phyloP scores from a whole-genome alignment of 2,113 vertebrate genomes.

The Amazona vittata region DNA sequence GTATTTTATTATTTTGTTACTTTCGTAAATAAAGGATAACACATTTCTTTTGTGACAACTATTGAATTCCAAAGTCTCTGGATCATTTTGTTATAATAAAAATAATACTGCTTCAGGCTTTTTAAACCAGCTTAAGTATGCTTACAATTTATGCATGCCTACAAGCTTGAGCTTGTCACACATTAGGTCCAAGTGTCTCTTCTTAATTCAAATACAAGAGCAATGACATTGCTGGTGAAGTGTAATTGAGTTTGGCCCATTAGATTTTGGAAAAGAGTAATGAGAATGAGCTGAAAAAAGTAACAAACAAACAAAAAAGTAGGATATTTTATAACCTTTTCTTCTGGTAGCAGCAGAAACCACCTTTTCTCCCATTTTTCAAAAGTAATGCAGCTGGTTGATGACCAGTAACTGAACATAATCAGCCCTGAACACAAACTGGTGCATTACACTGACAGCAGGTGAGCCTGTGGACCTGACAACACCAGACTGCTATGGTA shows the following conservation, averaged over 20 bases:
- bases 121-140: background rate
- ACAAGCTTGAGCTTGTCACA: background rate
- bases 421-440: background rate
- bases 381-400: background rate
- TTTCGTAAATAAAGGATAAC: background rate
- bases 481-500: background rate
- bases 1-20: background rate
- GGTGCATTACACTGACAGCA: rapidly evolving
- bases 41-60: background rate
- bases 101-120: background rate
- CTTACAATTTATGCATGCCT: background rate
- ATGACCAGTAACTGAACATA: rapidly evolving
- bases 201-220: background rate
- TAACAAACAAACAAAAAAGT: background rate
- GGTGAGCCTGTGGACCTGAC: rapidly evolving
- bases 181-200: background rate
- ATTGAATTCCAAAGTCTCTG: background rate
- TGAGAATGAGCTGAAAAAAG: background rate
- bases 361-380: background rate
- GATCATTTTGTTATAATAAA: background rate
- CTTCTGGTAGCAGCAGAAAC: background rate
- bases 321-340: background rate
- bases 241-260: background rate
- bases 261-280: background rate
- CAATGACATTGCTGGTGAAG: background rate